These are phyloP conservation scores for Pandemis corylana DNA, from an alignment of 2,888 invertebrate species.

Conservation along the genomic window DNA sequence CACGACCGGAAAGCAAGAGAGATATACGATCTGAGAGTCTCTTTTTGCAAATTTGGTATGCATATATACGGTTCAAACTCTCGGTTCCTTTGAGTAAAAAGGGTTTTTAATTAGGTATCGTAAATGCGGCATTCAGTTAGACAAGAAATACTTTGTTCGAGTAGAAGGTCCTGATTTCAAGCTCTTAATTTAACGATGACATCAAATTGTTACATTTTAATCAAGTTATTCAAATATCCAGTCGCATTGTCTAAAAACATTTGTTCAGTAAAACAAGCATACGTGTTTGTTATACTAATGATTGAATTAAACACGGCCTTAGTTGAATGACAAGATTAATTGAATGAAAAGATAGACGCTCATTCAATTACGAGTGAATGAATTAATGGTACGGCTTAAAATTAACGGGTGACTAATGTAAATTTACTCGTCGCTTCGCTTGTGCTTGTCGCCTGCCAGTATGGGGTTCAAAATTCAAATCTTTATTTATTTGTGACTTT, in stretches of 20 bases:
- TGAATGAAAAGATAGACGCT: constrained; percentile 60
- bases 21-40: no score
- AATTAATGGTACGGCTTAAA: constrained; percentile 50
- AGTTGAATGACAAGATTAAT: constrained; percentile 58
- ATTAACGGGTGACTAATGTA: constrained; percentile 45
- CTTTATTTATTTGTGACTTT: background rate
- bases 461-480: background rate
- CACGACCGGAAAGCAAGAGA: no score
- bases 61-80: no score
- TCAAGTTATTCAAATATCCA: constrained; percentile 25
- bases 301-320: constrained; percentile 54
- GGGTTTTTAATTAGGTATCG: no score
- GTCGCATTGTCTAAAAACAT: constrained; percentile 27
- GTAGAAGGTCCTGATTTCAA: background rate
- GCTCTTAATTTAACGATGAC: background rate
- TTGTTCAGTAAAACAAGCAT: constrained; percentile 33
- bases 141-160: background rate
- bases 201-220: background rate
- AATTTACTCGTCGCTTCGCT: constrained; percentile 33
- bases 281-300: constrained; percentile 46
- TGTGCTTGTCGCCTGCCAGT: constrained; percentile 2
- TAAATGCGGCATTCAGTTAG: no score
- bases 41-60: no score
- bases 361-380: constrained; percentile 55
- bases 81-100: no score